Evolutionary conservation across 2,888 invertebrate genomes (phyloP).

Genomic region (Zygogramma bicolorata): DNA sequence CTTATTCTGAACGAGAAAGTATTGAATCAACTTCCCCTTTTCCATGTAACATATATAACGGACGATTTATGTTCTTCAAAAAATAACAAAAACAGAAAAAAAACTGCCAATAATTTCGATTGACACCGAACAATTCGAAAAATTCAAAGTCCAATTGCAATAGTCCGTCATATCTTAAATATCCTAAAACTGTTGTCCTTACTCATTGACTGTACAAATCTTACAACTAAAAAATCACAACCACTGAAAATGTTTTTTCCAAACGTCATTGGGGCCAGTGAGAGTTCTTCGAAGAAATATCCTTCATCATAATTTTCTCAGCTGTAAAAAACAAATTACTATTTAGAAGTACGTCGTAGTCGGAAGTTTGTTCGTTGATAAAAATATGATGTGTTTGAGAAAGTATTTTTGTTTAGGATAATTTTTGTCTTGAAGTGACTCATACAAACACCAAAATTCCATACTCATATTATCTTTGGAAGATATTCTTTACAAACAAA

Average conservation of each 20-base stretch:
- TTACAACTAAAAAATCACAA: constrained; percentile 44
- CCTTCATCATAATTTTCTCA: constrained; percentile 36
- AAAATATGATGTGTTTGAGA: neutral
- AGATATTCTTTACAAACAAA: no score
- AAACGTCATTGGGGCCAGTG: constrained; percentile 29
- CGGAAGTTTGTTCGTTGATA: neutral
- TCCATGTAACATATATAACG: neutral
- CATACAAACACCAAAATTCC: no score
- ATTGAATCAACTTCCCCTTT: neutral
- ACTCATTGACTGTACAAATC: constrained; percentile 38
- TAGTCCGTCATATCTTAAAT: neutral
- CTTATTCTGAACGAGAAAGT: neutral
- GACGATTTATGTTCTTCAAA: neutral
- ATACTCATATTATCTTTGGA: no score
- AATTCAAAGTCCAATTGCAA: neutral
- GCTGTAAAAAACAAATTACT: constrained; percentile 38
- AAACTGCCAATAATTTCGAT: neutral
- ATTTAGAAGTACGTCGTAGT: no score
- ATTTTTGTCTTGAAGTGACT: no score
- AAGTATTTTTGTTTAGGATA: neutral
- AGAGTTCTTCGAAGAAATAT: constrained; percentile 41
- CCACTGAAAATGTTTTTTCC: constrained; percentile 41
- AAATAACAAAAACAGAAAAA: neutral
- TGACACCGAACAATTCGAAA: neutral
- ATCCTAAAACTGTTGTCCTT: constrained; percentile 1